Evolutionary conservation across 2,888 invertebrate species (phyloP), one percentile per base, ranked within the genome.

Genomic region (Mechanitis messenoides): DNA sequence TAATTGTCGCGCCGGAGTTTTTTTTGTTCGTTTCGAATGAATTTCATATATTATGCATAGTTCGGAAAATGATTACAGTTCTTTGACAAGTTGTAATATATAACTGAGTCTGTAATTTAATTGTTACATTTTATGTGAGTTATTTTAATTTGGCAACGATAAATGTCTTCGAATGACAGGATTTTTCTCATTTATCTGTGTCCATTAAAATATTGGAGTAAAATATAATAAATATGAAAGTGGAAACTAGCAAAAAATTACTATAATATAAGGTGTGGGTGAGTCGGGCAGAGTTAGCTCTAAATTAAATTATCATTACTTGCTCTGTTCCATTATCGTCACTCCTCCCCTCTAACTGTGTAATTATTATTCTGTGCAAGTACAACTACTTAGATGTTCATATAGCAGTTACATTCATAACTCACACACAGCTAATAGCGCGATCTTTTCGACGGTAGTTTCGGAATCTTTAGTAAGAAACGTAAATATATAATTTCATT

Each of bases 241-340:
- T 46, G 46, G 6, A 50, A 31, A 31, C 50, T 31, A 31, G 9
- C 31, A n/a, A 50, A 20, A 50, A 31, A 50, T 50, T 28, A 50
- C 50, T 31, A 31, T 50, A 28, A 50, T 50, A 31, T 59, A 50
- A 69, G 67, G 67, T 65, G 66, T 66, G 68, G 72, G 76, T 72
- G 69, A 69, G 55, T 56, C 46, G 62, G 67, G 68, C 66, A 50
- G 61, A 61, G 73, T 74, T 72, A 74, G 71, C 65, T 72, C 75
- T 75, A 81, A 87, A 87, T 81, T 80, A 75, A 81, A 84, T 87
- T 86, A 87, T 75, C 73, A 72, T 72, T 62, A 68, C 66, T 71
- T 78, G 81, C 74, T 72, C 65, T 71, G 63, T 72, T 71, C 74
- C 72, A 83, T 84, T 83, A 76, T 64, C 62, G 59, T 64, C 64